Base-by-base conservation (phyloP, 2,888 invertebrate species). In the Tachina grossa region DNA sequence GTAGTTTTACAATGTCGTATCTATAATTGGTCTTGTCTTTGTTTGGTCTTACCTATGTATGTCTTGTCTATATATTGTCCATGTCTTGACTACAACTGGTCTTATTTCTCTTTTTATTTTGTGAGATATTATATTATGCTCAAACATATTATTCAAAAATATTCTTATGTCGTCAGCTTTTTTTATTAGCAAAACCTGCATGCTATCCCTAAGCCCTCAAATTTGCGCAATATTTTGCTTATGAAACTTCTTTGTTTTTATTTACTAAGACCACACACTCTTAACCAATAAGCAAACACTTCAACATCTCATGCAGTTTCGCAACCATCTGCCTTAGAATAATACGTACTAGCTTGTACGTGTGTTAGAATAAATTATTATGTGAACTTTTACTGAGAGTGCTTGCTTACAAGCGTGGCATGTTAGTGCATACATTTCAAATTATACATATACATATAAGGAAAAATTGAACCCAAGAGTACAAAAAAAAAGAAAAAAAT, bases 241-340 rank as follows among this genome's bases (percentile, higher is more conserved):
- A 31, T 31, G 31, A 31, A 31, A 31, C 31, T 31, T 31, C 31
- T 31, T 31, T 57, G 57, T 51, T 66, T 57, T 13, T 45, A 10
- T 16, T 43, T 45, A 10, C 31, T 31, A 10, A n/a, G 57, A 57
- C 71, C 65, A 53, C 55, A 69, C 47, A 65, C n/a, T 61, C 8
- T 31, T 6, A 74, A 74, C 80, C 65, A 49, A 57, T 8, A 14
- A 31, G 51, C 55, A 72, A 72, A 45, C 79, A 72, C 55, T 72
- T 47, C 22, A 55, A 76, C 13, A 2, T 1, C 31, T 47, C 51
- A 43, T 10, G 31, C n/a, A 71, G 11, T 47, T 49, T 16, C 22
- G 6, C 9, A 49, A 31, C 31, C 31, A 31, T 31, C 31, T 49
- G 11, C 11, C n/a, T 14, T 31, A 45, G 5, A 10, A 1, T 9